Base-by-base conservation (phyloP, 1,140 invertebrate genomes). In the Trypoxylus dichotomus region DNA sequence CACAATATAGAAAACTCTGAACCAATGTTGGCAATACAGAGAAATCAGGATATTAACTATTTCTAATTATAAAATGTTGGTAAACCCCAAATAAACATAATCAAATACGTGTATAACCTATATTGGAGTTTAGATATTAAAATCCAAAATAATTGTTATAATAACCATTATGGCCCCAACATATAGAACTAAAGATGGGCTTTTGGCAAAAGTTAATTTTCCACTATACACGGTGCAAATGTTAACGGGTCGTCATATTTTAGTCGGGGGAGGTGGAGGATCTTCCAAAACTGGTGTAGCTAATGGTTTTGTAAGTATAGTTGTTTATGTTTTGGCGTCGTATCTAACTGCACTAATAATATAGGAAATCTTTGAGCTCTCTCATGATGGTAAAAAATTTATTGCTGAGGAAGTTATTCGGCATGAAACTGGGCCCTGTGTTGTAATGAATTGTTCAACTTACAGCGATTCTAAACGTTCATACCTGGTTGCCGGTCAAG, bases 201-300 rank as follows among this genome's bases (percentile, higher is more conserved):
- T 95, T 73, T 85, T 96, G 84, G 94, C 94, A 78, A 90, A 92
- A 81, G 93, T 97, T 42, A 96, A 97, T 91, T 98, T 97, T 88
- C 97, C 97, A 0, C 88, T 97, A 21, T 99, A 98, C 86, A 93
- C 93, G 1, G 88, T 98, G 25, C 93, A 96, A 86, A 94, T 95
- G 88, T 87, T 99, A 41, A 96, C 95, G 29, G 95, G 94, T 87
- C 91, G 96, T 78, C 96, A 99, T 89, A 92, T 99, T 82, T 87
- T 99, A 68, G 95, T 99, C 37, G 97, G 94, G 79, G 97, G 97
- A 60, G 97, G 97, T 72, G 97, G 97, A 76, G 97, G 97, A 72
- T 93, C 94, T 19, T 93, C 96, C 21, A 98, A 97, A 88, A 98
- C 97, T 60, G 97, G 97, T 25, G 94, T 99, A 77, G 92, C 93